Evolutionary conservation across 2,888 invertebrate species (phyloP), one percentile per base, ranked within the genome.

Genomic region (Rhagophthalmus giganteus): DNA sequence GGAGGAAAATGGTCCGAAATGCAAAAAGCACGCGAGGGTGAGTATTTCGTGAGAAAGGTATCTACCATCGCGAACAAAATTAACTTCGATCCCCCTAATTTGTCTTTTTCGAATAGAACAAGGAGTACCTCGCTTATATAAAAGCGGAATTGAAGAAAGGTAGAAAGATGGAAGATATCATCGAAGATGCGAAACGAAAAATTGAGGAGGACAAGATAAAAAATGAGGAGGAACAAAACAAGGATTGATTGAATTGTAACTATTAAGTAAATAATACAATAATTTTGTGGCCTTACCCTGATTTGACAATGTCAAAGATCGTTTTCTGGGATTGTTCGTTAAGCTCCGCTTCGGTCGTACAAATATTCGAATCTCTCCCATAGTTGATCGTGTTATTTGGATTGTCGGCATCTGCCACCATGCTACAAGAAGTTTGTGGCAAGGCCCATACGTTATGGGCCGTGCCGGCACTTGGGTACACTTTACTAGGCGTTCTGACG

Each of bases 401-500:
- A 61, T 79, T 78, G 56, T 79, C 86, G 60, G 81, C 78, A 60
- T 87, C 87, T 2, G 86, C 85, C 51, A 85, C 86, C 87, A 88
- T 88, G 66, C 85, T 84, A 78, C 87, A 88, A 60, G 86, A 86
- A 73, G 85, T 85, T 77, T 85, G 86, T 78, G 86, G 86, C 81
- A 89, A 80, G 75, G 89, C 89, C 90, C 90, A 90, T 73, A 90
- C 90, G 76, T 88, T 90, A 74, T 88, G 88, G 78, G 90, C 90
- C 76, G 88, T 87, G 82, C 90, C 90, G 78, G 90, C 90, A 76
- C 89, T 89, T 58, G 90, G 88, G 74, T 86, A 87, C 77, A 88
- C 87, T 63, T 75, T 75, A 68, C 73, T 74, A 62, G 72, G 72
- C 74, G 74, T 74, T 65, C 71, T 73, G 73, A 63, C 66, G 68